Evolutionary conservation across 2,888 invertebrate genomes (phyloP), one percentile per base, ranked within the genome.

Genomic region (Caprella mutica): DNA sequence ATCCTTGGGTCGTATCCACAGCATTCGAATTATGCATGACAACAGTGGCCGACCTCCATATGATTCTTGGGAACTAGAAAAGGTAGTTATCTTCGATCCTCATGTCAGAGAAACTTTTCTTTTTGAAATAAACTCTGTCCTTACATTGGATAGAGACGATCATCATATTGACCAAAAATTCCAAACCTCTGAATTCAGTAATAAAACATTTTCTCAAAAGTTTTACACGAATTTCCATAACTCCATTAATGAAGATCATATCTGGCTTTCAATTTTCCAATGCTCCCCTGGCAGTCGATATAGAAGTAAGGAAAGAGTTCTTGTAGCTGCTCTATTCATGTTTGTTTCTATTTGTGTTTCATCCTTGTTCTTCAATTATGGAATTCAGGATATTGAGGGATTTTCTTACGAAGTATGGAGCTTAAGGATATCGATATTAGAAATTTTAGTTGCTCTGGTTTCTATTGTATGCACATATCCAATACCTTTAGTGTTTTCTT

Each of bases 261-360:
- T 77, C 38, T 77, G 77, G 77, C 74, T 77, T 67, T 76, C 76
- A 1, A 72, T 77, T 5, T 72, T 77, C 56, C 70, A 73, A 24
- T 68, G 77, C 19, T 76, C 77, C 2, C 73, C 74, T 0, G 69
- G 72, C 38, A 74, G 74, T 51, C 69, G 75, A 27, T 77, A 76
- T 67, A 74, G 75, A 0, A 67, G 76, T 12, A 72, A 72, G 12
- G 74, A 76, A 67, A 69, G 77, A 21, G 72, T 76, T 5, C 72
- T 74, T 21, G 75, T 74, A 64, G 75, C 75, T 56, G 69, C 76
- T 52, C 70, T 73, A 43, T 70, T 77, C 56, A 70, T 78, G n/a
- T 75, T 71, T 58, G 68, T 74, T 5, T 72, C 73, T 26, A 77
- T 78, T 76, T 61, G 42, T 6, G 71, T 74, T 8, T 76, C 74